Evolutionary conservation across 2,113 vertebrate genomes (phyloP).

Genomic region (Pampusana beccarii): DNA sequence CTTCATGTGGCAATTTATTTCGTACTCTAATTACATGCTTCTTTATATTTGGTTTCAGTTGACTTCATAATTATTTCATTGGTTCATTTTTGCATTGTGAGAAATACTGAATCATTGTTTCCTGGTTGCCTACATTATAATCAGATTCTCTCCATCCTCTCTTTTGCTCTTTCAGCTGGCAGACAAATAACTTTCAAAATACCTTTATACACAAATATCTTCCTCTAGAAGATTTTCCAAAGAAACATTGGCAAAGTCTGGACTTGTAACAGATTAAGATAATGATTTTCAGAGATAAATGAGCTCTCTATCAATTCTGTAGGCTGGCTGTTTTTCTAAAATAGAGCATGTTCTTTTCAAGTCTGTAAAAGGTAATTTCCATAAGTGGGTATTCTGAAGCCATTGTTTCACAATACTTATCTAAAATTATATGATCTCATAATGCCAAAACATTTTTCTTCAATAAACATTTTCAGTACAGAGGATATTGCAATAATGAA

Average conservation of each 20-base stretch:
- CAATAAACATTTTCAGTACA: background rate
- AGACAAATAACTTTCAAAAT: background rate
- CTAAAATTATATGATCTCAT: background rate
- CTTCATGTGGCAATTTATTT: background rate
- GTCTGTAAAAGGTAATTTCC: background rate
- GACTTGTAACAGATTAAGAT: background rate
- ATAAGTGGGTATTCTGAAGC: background rate
- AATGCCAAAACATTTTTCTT: background rate
- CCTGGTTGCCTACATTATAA: background rate
- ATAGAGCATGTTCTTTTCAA: background rate
- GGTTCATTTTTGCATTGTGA: background rate
- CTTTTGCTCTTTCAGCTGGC: background rate
- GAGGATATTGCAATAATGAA: background rate
- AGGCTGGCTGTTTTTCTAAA: background rate
- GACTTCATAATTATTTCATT: background rate
- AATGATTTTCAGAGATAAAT: background rate
- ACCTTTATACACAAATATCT: background rate
- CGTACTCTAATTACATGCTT: background rate
- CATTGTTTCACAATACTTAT: background rate
- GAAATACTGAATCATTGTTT: background rate
- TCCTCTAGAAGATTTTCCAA: background rate
- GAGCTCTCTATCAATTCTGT: background rate
- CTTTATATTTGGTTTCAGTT: background rate
- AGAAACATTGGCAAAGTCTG: background rate
- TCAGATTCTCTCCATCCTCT: background rate